These are phyloP conservation scores for Diorhabda carinulata DNA, from an alignment of 1,140 invertebrate species.

Conservation along the genomic window DNA sequence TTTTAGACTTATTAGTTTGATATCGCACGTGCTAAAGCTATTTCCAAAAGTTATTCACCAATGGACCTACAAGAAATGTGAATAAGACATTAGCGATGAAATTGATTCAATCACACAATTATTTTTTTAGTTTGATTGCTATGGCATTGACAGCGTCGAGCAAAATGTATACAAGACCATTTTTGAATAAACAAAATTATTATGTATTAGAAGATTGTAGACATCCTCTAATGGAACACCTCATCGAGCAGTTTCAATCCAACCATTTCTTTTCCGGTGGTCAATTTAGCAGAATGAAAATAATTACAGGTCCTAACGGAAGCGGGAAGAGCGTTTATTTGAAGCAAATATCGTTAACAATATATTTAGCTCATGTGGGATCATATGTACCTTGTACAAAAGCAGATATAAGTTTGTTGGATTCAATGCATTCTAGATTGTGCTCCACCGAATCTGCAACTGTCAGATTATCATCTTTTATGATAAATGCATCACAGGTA, in stretches of 20 bases:
- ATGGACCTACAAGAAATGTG: no score
- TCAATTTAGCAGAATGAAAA: slow-evolving; percentile 60
- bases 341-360: slow-evolving; percentile 73
- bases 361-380: slow-evolving; percentile 84
- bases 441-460: slow-evolving; percentile 72
- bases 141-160: slow-evolving; percentile 67
- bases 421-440: slow-evolving; percentile 73
- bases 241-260: slow-evolving; percentile 63
- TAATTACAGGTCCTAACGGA: slow-evolving; percentile 85
- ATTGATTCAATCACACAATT: no score
- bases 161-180: slow-evolving; percentile 67
- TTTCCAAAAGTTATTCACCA: no score
- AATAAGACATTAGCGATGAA: no score
- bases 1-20: no score
- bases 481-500: slow-evolving; percentile 80
- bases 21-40: no score
- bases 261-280: slow-evolving; percentile 64
- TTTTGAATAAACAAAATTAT: slow-evolving; percentile 55
- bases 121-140: slow-evolving; percentile 63
- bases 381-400: slow-evolving; percentile 79
- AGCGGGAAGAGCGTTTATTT: slow-evolving; percentile 91
- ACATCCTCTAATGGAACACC: slow-evolving; percentile 74
- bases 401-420: slow-evolving; percentile 66
- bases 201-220: slow-evolving; percentile 69
- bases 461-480: slow-evolving; percentile 77